A percentile compares a stretch with the other conserved stretches of the same genome.
These are phyloP conservation scores for Montipora foliosa DNA, from an alignment of 64 coral and sea anemone species.

Conservation along the genomic window DNA sequence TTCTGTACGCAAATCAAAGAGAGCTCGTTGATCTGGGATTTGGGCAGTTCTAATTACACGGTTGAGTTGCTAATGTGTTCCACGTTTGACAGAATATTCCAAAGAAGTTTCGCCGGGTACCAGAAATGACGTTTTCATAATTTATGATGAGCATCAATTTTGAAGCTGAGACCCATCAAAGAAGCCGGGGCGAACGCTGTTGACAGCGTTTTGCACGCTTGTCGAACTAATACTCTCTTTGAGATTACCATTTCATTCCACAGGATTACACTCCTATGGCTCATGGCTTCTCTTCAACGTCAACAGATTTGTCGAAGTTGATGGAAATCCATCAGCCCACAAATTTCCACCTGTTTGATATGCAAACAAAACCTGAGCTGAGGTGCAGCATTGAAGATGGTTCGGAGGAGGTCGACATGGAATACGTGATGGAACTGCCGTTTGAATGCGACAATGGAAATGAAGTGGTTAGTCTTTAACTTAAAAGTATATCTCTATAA, in stretches of 20 bases:
- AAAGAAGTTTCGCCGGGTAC: conserved; percentile 27
- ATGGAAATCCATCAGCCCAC: neutral
- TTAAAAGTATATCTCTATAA: neutral
- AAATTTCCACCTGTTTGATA: conserved; percentile 4
- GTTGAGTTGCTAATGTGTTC: conserved; percentile 49
- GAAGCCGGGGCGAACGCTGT: neutral
- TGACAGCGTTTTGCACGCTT: conserved; percentile 20
- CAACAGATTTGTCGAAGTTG: neutral
- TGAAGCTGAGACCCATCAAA: neutral
- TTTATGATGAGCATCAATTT: conserved; percentile 23
- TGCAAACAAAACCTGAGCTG: conserved; percentile 29
- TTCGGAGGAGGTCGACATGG: conserved; percentile 17
- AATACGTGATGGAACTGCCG: conserved; percentile 32
- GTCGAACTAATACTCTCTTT: neutral
- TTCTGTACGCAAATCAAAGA: neutral
- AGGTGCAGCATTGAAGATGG: neutral
- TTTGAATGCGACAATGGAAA: conserved; percentile 44
- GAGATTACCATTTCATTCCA: neutral
- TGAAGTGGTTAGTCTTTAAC: neutral
- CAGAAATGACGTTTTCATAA: conserved; percentile 43
- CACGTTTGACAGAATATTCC: conserved; percentile 42
- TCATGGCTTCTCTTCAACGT: neutral
- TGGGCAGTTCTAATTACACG: conserved; percentile 33
- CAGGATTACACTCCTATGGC: conserved; percentile 16
- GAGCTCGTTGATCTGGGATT: neutral